These are phyloP conservation scores for Eolophus roseicapilla DNA, from an alignment of 2,113 vertebrate species.

Conservation along the genomic window DNA sequence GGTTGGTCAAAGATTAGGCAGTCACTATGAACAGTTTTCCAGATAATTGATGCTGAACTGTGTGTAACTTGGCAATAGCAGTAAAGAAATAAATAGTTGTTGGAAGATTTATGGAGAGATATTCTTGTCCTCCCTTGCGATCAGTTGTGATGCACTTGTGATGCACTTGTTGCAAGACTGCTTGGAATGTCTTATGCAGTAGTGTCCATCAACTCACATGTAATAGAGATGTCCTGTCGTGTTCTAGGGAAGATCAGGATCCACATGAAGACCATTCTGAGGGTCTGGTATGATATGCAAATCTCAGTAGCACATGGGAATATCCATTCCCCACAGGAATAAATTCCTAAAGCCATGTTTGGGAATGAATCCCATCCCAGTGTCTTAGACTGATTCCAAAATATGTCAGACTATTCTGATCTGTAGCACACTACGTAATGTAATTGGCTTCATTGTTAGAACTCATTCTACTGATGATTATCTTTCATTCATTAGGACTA, in stretches of 20 bases:
- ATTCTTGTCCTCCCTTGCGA: neutral
- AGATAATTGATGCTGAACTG: neutral
- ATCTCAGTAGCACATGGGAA: neutral
- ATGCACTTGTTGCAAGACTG: neutral
- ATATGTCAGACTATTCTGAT: neutral
- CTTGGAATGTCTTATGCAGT: neutral
- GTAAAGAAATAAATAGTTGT: neutral
- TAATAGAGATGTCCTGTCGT: neutral
- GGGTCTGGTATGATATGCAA: neutral
- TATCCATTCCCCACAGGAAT: neutral
- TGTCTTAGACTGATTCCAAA: neutral
- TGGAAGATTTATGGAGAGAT: neutral
- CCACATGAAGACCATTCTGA: neutral
- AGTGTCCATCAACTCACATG: too few relatives aligned
- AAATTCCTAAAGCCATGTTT: neutral
- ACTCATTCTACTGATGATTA: neutral
- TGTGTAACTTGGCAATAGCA: neutral
- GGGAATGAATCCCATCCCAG: neutral
- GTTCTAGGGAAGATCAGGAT: neutral
- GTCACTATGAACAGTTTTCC: neutral
- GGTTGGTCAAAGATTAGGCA: neutral
- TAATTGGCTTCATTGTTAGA: neutral
- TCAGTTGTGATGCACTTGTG: neutral
- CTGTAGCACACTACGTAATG: neutral
- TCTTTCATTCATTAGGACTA: neutral